These are phyloP conservation scores for Malacosoma neustria DNA, from an alignment of 2,888 invertebrate genomes.

Conservation along the genomic window DNA sequence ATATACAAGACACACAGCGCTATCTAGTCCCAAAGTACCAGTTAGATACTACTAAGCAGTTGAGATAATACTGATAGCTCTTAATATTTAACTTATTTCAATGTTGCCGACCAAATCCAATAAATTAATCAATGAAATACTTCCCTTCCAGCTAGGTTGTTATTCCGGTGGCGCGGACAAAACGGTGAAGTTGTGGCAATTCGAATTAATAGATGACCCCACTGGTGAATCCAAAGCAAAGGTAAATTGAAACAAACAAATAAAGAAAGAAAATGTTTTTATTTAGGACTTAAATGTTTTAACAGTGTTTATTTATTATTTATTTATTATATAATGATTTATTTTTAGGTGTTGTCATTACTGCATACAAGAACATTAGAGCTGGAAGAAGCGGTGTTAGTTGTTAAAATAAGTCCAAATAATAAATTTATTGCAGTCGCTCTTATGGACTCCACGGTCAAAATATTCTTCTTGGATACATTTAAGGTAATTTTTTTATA, in stretches of 20 bases:
- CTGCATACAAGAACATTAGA: slow-evolving; percentile 88
- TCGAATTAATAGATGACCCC: slow-evolving; percentile 85
- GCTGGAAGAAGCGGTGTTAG: slow-evolving; percentile 90
- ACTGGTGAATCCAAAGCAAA: slow-evolving; percentile 77
- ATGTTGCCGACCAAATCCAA: neutral
- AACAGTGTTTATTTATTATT: no score
- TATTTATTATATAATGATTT: neutral
- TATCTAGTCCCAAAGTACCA: no score
- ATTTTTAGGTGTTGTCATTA: slow-evolving; percentile 78
- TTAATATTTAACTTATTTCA: no score
- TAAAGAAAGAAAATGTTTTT: neutral
- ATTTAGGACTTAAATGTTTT: slow-evolving; percentile 1
- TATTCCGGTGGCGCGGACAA: slow-evolving; percentile 92
- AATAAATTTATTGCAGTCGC: slow-evolving; percentile 92
- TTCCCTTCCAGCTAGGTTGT: slow-evolving; percentile 78
- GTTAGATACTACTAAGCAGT: no score
- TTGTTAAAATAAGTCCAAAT: slow-evolving; percentile 88
- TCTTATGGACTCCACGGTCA: slow-evolving; percentile 93
- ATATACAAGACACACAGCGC: no score
- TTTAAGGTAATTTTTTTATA: slow-evolving; percentile 81
- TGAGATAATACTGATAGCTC: no score
- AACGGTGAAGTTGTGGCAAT: slow-evolving; percentile 95
- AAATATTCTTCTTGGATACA: slow-evolving; percentile 95
- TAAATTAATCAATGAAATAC: neutral
- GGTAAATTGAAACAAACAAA: no score